Evolutionary conservation across 1,140 invertebrate genomes (phyloP).

Genomic region (Heliconius nattereri): DNA sequence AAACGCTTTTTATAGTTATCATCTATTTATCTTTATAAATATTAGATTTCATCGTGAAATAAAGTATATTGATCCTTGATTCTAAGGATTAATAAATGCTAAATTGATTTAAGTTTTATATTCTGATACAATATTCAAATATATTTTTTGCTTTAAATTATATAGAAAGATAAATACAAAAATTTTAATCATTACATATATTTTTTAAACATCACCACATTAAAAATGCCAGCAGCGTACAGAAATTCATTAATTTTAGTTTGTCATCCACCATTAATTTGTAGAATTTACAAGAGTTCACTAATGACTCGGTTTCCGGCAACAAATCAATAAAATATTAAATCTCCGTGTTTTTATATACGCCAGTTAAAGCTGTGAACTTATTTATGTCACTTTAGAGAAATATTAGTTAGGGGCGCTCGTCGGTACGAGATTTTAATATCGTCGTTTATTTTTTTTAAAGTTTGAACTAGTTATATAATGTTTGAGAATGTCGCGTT

Average conservation of each 20-base stretch:
- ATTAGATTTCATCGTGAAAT: neutral
- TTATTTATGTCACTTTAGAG: constrained; percentile 74
- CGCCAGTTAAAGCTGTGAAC: constrained; percentile 47
- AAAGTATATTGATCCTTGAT: no score
- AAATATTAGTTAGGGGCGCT: constrained; percentile 53
- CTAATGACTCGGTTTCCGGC: constrained; percentile 72
- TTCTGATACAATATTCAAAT: no score
- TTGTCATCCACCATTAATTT: constrained; percentile 58
- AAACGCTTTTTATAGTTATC: neutral
- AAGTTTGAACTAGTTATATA: neutral
- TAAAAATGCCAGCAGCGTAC: constrained; percentile 24
- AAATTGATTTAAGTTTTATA: no score
- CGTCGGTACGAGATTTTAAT: constrained; percentile 62
- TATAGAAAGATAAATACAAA: no score
- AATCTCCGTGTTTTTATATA: constrained; percentile 55
- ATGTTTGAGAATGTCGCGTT: neutral
- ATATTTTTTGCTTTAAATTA: no score
- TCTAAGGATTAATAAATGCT: no score
- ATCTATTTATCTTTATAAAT: neutral
- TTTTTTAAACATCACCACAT: neutral
- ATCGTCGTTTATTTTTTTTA: constrained; percentile 38
- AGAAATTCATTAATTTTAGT: constrained; percentile 72
- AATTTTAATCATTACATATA: no score
- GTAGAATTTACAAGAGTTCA: constrained; percentile 68
- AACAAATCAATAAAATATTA: constrained; percentile 66